These are phyloP conservation scores for Orthonyx spaldingii DNA, from an alignment of 2,113 vertebrate genomes.

Conservation along the genomic window DNA sequence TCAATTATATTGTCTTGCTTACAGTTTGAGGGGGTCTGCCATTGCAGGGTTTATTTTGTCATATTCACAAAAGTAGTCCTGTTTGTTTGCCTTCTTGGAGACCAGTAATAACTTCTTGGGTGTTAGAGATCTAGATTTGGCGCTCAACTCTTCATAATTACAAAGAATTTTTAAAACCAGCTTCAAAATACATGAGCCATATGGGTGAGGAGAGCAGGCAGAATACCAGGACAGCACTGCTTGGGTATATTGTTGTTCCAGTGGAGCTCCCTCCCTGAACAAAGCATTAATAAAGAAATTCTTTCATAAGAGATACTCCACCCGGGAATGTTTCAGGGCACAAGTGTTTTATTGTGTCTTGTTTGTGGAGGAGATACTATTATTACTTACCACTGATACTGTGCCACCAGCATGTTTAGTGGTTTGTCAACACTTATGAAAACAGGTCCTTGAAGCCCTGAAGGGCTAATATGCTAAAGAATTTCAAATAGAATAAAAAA, in stretches of 20 bases:
- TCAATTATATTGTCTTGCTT: neutral
- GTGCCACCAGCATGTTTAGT: neutral
- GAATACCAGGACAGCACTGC: neutral
- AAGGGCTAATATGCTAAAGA: neutral
- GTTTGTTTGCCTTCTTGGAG: neutral
- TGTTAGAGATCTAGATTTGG: neutral
- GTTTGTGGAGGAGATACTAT: constrained; percentile 21
- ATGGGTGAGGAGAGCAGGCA: neutral
- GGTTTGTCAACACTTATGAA: neutral
- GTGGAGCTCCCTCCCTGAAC: neutral
- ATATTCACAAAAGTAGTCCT: neutral
- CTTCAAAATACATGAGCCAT: neutral
- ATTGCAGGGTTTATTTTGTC: neutral
- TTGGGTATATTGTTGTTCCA: neutral
- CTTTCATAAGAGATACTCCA: constrained; percentile 42
- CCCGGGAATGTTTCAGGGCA: neutral
- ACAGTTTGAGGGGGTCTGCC: neutral
- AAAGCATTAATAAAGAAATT: constrained; percentile 51
- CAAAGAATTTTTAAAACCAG: neutral
- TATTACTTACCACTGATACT: constrained; percentile 26
- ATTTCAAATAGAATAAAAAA: neutral
- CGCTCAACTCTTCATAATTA: neutral
- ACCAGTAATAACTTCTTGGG: neutral
- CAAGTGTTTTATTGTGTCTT: neutral
- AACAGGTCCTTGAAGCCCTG: neutral